Evolutionary conservation across 2,113 vertebrate species (phyloP), one percentile per base, ranked within the genome.

Genomic region (Hyla sarda): DNA sequence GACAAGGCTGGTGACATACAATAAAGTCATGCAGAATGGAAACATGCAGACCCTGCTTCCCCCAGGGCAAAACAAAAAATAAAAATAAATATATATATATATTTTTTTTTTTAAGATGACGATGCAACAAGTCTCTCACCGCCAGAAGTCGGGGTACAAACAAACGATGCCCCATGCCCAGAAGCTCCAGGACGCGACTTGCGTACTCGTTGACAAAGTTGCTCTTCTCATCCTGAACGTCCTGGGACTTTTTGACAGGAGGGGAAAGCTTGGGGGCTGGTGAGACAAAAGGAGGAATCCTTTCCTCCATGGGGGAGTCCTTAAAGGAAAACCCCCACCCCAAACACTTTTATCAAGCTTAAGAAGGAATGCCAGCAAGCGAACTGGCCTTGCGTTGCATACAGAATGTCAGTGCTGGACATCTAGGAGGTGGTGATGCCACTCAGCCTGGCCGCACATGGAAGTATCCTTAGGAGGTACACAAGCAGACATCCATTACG

Each of bases 151-250:
- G 96, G 89, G 98, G 98, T 87, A 99, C 98, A 90, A 99, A 99
- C 82, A 99, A 96, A 28, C 98, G 96, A 94, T 99, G 98, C 92
- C 98, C 97, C 98, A 99, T 99, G 69, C 98, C 98, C 91, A 99
- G 96, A 89, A 99, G 94, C 88, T 95, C 97, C 96, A 98, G 95
- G 90, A 98, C 96, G 74, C 94, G 96, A 87, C 96, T 96, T 7
- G 96, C 95, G 73, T 96, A 97, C 92, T 99, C 98, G n/a, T 95
- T 94, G 90, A 95, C 96, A 92, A 95, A 92, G 91, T 96, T 95
- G 88, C 92, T 93, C 77, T 92, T 91, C 88, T 97, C 96, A 65
- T 97, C 97, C 3, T 93, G 93, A 82, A 92, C 95, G 88, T 98
- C 97, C 93, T 97, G 96, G 89, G 95, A 94, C 88, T 94, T 95